Conservation (phyloP, 2,888 invertebrate species). For the Oscheius sp. region DNA sequence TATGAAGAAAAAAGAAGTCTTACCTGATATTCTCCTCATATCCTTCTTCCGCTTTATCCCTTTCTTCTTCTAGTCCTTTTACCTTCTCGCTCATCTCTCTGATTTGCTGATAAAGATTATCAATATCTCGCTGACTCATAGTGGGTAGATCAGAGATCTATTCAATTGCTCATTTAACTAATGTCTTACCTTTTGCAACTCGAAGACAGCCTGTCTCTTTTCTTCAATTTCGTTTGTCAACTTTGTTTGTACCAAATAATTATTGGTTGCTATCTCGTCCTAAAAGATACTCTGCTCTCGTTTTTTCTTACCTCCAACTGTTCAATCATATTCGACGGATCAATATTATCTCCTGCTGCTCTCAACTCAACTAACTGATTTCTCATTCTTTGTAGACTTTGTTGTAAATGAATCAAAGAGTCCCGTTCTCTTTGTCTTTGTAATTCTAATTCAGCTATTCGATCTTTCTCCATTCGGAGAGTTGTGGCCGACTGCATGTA, state of each 20-base stretch:
- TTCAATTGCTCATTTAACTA: background rate
- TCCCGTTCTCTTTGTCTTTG: slow-evolving; percentile 71
- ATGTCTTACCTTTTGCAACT: slow-evolving; percentile 78
- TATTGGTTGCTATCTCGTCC: slow-evolving; percentile 82
- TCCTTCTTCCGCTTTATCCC: slow-evolving; percentile 75
- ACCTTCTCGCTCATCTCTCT: slow-evolving; percentile 19
- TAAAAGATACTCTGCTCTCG: slow-evolving; percentile 25
- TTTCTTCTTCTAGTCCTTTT: slow-evolving; percentile 81
- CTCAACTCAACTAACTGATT: slow-evolving; percentile 78
- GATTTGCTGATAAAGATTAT: slow-evolving; percentile 12
- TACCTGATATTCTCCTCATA: slow-evolving; percentile 55
- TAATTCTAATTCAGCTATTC: slow-evolving; percentile 75
- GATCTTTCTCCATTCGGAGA: slow-evolving; percentile 76
- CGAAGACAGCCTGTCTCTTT: slow-evolving; percentile 78
- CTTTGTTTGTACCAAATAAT: slow-evolving; percentile 82
- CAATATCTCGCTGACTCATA: slow-evolving; percentile 17
- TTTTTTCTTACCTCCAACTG: slow-evolving; percentile 75
- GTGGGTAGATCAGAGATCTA: slow-evolving; percentile 26
- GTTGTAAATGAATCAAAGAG: slow-evolving; percentile 43
- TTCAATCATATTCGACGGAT: slow-evolving; percentile 79
- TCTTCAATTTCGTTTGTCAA: slow-evolving; percentile 80
- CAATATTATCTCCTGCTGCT: slow-evolving; percentile 75
- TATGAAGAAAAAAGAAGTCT: background rate
- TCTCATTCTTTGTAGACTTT: slow-evolving; percentile 73
- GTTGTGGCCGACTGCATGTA: slow-evolving; percentile 75